phyloP scores from a whole-genome alignment of 2,888 invertebrate genomes.

The Drosophila falleni region DNA sequence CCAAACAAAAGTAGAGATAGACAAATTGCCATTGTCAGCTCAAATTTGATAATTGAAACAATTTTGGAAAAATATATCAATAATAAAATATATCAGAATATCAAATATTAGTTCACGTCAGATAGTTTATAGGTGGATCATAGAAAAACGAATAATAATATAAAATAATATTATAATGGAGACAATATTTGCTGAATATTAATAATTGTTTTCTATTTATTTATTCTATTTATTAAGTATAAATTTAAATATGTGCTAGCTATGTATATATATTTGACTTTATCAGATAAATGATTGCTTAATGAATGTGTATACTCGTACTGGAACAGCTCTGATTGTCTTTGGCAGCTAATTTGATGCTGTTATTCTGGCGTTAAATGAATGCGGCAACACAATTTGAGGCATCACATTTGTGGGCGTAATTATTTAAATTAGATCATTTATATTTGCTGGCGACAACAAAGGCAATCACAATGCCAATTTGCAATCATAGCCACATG shows the following conservation, averaged over 20 bases:
- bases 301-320: conserved; percentile 6
- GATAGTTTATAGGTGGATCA: not conserved
- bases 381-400: conserved; percentile 50
- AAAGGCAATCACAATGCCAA: conserved; percentile 66
- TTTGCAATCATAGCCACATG: conserved; percentile 67
- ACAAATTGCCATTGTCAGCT: not conserved
- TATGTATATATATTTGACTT: not conserved
- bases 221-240: not conserved
- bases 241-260: not conserved
- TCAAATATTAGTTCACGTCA: not conserved
- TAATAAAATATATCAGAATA: not conserved
- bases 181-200: no score
- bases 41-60: not conserved
- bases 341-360: conserved; percentile 33
- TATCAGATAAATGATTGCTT: conserved; percentile 5
- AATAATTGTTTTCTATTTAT: not conserved
- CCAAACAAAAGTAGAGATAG: not conserved
- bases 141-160: not conserved
- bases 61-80: not conserved
- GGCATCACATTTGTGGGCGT: conserved; percentile 62
- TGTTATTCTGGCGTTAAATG: conserved; percentile 63
- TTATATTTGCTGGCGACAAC: conserved; percentile 72
- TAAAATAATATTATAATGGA: not conserved
- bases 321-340: conserved; percentile 16
- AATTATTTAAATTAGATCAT: conserved; percentile 83